Percentiles rank a stretch among this genome's conserved stretches.
Conservation (phyloP, 2,888 invertebrate species). For the Scaptomyza polygonia region DNA sequence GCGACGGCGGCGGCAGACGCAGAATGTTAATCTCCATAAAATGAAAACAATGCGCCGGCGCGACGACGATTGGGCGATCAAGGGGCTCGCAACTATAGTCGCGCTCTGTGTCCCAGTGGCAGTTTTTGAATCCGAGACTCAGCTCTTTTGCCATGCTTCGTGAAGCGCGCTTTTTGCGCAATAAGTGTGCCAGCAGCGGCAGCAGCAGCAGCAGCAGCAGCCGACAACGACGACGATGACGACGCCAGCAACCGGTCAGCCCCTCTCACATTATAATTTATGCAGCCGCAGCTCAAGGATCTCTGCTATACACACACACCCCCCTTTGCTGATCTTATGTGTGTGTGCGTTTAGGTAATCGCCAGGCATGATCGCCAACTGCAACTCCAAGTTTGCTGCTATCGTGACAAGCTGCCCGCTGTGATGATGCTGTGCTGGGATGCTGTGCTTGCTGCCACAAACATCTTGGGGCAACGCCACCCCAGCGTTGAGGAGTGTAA, state of each 20-base stretch:
- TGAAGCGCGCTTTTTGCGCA: slow-evolving; percentile 77
- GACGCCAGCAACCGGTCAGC: slow-evolving; percentile 70
- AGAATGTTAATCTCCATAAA: slow-evolving; percentile 80
- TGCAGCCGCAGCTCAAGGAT: slow-evolving; percentile 76
- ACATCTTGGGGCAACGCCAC: slow-evolving; percentile 65
- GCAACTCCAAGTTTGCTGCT: slow-evolving; percentile 39
- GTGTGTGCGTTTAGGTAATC: slow-evolving; percentile 78
- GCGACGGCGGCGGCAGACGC: slow-evolving; percentile 46
- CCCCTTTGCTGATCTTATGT: slow-evolving; percentile 3
- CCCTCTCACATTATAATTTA: slow-evolving; percentile 73
- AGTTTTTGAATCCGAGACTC: slow-evolving; percentile 37
- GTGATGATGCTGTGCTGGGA: slow-evolving; percentile 51
- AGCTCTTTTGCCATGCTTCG: slow-evolving; percentile 72
- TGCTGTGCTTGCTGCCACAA: slow-evolving; percentile 34
- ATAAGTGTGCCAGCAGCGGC: slow-evolving; percentile 73
- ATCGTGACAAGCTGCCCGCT: slow-evolving; percentile 77
- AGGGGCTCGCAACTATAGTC: slow-evolving; percentile 30
- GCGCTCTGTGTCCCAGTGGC: slow-evolving; percentile 40
- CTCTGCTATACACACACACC: slow-evolving; percentile 32
- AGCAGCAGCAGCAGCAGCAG: slow-evolving; percentile 19
- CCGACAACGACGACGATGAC: slow-evolving; percentile 28
- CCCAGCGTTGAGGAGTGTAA: slow-evolving; percentile 73
- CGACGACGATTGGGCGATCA: slow-evolving; percentile 59
- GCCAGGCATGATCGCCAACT: slow-evolving; percentile 68
- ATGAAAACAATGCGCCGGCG: slow-evolving; percentile 79